Evolutionary conservation across 1,140 invertebrate species (phyloP).

Genomic region (Cydia fagiglandana): DNA sequence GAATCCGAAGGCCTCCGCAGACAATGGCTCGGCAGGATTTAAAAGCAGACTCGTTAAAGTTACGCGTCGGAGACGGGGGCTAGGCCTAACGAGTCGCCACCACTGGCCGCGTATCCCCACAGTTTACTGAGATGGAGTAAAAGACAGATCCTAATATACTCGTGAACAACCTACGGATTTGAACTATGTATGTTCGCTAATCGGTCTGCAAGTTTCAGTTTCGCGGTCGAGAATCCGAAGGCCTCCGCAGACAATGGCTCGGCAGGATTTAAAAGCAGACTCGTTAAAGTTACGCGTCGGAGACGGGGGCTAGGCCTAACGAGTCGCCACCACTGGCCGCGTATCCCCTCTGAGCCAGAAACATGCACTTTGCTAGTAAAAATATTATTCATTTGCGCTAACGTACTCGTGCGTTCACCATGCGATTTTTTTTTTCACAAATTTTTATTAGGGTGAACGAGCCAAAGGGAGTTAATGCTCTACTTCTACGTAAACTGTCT

Average conservation of each 20-base stretch:
- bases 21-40: slow-evolving; percentile 1
- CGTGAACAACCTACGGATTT: background rate
- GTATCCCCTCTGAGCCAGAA: slow-evolving; percentile 14
- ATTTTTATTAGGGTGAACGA: background rate
- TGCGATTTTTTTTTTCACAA: background rate
- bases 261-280: slow-evolving; percentile 4
- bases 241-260: background rate
- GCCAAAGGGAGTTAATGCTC: too few species aligned
- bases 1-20: background rate
- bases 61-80: background rate
- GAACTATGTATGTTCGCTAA: background rate
- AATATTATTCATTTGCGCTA: slow-evolving; percentile 11
- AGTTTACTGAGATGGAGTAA: too few species aligned
- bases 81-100: slow-evolving; percentile 19
- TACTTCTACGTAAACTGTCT: background rate
- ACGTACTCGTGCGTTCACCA: background rate
- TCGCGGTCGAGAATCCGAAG: background rate
- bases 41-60: slow-evolving; percentile 19
- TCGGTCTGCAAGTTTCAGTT: slow-evolving; percentile 6
- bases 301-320: slow-evolving; percentile 6
- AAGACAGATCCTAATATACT: background rate
- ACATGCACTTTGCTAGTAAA: slow-evolving; percentile 18
- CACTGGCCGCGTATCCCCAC: background rate
- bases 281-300: background rate
- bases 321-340: slow-evolving; percentile 13